Percentiles rank a stretch among this genome's conserved stretches.
Evolutionary conservation across 2,888 invertebrate species (phyloP).

Genomic region (Pandemis corylana): DNA sequence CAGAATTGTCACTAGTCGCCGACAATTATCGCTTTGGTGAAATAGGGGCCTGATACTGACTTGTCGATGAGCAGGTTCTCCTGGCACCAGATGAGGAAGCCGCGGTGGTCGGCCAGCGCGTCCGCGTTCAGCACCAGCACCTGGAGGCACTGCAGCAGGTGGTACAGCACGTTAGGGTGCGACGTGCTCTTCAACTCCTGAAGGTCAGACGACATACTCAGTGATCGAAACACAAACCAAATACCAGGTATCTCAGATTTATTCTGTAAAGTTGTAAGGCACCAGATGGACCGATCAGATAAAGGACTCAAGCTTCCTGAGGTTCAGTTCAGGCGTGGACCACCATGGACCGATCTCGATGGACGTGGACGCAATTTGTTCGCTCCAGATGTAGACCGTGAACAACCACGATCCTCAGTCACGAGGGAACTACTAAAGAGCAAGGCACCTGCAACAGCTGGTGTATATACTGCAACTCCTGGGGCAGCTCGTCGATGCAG

Average conservation of each 20-base stretch:
- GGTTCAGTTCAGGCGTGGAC: too few relatives aligned
- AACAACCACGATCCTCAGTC: too few relatives aligned
- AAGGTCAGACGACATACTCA: conserved; percentile 17
- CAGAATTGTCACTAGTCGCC: too few relatives aligned
- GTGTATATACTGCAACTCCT: conserved; percentile 96
- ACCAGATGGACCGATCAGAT: too few relatives aligned
- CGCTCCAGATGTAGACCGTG: too few relatives aligned
- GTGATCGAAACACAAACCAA: too few relatives aligned
- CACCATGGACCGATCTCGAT: too few relatives aligned
- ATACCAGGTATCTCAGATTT: too few relatives aligned
- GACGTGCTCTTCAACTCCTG: conserved; percentile 92
- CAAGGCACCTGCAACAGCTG: conserved; percentile 90
- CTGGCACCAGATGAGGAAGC: conserved; percentile 98
- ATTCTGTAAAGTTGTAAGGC: too few relatives aligned
- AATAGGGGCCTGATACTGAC: conserved; percentile 74
- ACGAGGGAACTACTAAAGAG: too few relatives aligned
- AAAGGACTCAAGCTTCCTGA: neutral
- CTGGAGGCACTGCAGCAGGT: conserved; percentile 95
- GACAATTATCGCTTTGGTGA: neutral
- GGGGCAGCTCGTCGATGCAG: conserved; percentile 94
- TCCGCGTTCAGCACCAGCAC: conserved; percentile 97
- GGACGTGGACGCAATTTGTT: too few relatives aligned
- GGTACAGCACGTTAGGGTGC: conserved; percentile 97
- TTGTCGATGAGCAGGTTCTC: conserved; percentile 97
- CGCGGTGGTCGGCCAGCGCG: conserved; percentile 94